These are phyloP conservation scores for Ernsta delagoae DNA, from an alignment of 2,888 invertebrate genomes.

Conservation along the genomic window DNA sequence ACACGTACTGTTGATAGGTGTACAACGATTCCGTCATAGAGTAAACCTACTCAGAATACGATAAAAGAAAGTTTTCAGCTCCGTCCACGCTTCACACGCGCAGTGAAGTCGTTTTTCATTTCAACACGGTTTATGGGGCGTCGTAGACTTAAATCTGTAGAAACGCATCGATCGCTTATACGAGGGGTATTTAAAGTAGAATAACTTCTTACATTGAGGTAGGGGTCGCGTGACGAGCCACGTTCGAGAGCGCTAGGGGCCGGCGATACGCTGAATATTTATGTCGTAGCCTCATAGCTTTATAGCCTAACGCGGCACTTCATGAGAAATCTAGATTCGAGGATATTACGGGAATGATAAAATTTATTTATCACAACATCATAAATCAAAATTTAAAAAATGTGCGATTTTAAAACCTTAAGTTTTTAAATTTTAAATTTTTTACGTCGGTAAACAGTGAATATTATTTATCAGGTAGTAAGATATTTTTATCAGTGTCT, in stretches of 20 bases:
- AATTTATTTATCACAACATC: no score
- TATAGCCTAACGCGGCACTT: conserved; percentile 27
- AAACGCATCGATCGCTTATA: conserved; percentile 59
- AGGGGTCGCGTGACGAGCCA: conserved; percentile 64
- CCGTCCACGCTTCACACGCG: neutral
- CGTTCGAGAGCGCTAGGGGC: conserved; percentile 53
- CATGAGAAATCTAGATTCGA: conserved; percentile 26
- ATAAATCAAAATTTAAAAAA: no score
- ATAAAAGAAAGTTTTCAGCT: conserved; percentile 1
- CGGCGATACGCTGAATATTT: conserved; percentile 65
- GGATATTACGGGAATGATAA: conserved; percentile 1
- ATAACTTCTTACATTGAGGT: conserved; percentile 65
- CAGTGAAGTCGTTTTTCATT: conserved; percentile 25
- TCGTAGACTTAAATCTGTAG: conserved; percentile 54
- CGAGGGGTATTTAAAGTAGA: conserved; percentile 66
- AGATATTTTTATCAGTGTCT: no score
- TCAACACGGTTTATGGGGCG: conserved; percentile 28
- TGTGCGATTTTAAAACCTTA: no score
- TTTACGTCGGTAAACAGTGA: no score
- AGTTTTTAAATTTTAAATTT: no score
- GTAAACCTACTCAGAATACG: neutral
- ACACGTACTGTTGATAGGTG: no score
- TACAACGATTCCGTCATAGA: neutral
- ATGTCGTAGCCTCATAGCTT: conserved; percentile 32
- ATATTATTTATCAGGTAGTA: no score